phyloP scores from a whole-genome alignment of 2,113 vertebrate species.

The Corvus hawaiiensis region DNA sequence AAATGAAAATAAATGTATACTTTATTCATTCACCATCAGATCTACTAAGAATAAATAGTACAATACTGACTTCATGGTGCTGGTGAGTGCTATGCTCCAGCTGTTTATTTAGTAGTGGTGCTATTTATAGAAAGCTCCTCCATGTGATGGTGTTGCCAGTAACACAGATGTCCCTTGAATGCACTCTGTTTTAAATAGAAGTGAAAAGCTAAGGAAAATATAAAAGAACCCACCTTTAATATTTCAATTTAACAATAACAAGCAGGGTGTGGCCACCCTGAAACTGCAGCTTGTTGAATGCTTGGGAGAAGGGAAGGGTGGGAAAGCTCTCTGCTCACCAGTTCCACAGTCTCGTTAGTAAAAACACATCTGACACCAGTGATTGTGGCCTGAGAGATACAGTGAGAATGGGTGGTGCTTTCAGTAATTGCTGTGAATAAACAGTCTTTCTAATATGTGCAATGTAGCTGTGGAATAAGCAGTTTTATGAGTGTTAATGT shows the following conservation, averaged over 20 bases:
- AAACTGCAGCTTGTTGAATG: conserved; percentile 32
- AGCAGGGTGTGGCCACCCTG: conserved; percentile 58
- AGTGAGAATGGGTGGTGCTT: conserved; percentile 29
- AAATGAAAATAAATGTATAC: not conserved
- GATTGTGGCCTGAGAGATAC: conserved; percentile 32
- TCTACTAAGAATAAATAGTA: not conserved
- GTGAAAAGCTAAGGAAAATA: conserved; percentile 60
- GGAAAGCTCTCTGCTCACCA: conserved; percentile 59
- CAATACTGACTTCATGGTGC: not conserved
- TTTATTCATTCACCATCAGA: not conserved
- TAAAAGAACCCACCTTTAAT: conserved; percentile 49
- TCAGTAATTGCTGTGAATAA: not conserved
- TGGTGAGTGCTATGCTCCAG: not conserved
- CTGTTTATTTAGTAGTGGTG: conserved; percentile 13
- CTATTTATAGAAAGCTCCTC: conserved; percentile 53
- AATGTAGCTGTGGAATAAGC: not conserved
- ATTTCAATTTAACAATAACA: conserved; percentile 70
- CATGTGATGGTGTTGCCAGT: conserved; percentile 39
- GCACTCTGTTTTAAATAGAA: conserved; percentile 45
- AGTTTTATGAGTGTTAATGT: not conserved
- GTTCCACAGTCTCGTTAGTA: conserved; percentile 34
- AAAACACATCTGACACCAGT: conserved; percentile 59
- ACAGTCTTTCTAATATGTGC: conserved; percentile 9
- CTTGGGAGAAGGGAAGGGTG: conserved; percentile 73
- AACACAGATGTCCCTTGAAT: conserved; percentile 49